Evolutionary conservation across 2,888 invertebrate genomes (phyloP).

Genomic region (Tenthredo livida): DNA sequence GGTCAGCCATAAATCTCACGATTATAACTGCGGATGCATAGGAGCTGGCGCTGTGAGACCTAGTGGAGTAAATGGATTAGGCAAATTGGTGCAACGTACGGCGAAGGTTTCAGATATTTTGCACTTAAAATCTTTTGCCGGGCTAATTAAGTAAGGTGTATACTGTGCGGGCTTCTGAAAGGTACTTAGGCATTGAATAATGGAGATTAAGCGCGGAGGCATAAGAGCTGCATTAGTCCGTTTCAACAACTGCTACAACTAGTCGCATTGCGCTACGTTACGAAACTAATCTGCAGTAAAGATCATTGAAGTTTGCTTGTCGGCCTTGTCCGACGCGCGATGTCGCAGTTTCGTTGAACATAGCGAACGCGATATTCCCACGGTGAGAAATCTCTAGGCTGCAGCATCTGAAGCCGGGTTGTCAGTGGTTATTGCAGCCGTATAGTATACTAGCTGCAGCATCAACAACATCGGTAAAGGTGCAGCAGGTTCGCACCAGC

Average conservation of each 20-base stretch:
- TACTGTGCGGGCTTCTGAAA: constrained; percentile 28
- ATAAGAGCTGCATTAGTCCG: background rate
- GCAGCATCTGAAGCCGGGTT: background rate
- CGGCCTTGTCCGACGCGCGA: constrained; percentile 46
- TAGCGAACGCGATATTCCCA: constrained; percentile 68
- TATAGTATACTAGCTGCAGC: constrained; percentile 25
- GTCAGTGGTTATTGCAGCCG: constrained; percentile 4
- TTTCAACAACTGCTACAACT: background rate
- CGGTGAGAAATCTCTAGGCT: constrained; percentile 60
- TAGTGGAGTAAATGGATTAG: background rate
- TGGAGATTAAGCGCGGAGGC: background rate
- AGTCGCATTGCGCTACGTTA: constrained; percentile 42
- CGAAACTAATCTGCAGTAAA: constrained; percentile 63
- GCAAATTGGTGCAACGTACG: background rate
- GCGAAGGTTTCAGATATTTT: background rate
- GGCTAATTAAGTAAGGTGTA: constrained; percentile 58
- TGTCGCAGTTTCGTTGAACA: constrained; percentile 40
- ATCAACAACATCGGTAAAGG: constrained; percentile 36
- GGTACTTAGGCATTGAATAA: background rate
- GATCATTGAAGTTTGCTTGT: constrained; percentile 63
- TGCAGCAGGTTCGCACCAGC: constrained; percentile 61
- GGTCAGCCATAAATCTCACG: background rate
- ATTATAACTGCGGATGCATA: background rate
- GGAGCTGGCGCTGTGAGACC: background rate
- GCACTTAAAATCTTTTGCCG: constrained; percentile 29